These are phyloP conservation scores for Branchellion lobata DNA, from an alignment of 2,888 invertebrate genomes.

Conservation along the genomic window DNA sequence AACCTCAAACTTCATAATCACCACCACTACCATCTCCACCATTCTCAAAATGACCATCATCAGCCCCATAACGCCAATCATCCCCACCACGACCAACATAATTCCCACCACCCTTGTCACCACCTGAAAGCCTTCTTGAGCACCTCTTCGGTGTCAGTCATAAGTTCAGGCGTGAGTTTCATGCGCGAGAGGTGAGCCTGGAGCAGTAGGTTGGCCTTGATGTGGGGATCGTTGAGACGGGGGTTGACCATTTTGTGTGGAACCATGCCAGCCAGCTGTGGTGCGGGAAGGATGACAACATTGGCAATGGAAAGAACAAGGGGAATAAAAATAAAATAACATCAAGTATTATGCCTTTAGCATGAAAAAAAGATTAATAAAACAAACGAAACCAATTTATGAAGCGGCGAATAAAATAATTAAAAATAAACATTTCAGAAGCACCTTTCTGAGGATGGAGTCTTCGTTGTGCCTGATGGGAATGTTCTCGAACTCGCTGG, in stretches of 20 bases:
- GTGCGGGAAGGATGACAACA: constrained; percentile 9
- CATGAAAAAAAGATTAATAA: background rate
- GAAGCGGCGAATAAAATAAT: too few species aligned
- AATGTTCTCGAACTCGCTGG: constrained; percentile 91
- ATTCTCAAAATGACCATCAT: too few species aligned
- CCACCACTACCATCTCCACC: too few species aligned
- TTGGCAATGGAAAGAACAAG: background rate
- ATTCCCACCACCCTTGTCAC: too few species aligned
- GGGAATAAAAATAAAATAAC: background rate
- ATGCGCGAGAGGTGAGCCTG: constrained; percentile 93
- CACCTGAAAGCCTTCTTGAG: constrained; percentile 67
- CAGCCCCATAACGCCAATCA: background rate
- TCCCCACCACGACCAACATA: background rate
- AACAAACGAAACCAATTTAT: too few species aligned
- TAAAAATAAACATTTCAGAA: too few species aligned
- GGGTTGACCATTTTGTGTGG: constrained; percentile 71
- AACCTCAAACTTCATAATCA: too few species aligned
- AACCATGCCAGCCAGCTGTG: constrained; percentile 63
- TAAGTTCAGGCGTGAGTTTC: constrained; percentile 91
- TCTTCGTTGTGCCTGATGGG: constrained; percentile 94
- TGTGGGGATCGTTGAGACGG: constrained; percentile 92
- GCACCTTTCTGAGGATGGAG: constrained; percentile 71
- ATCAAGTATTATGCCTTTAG: background rate
- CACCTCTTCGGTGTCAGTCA: constrained; percentile 89
- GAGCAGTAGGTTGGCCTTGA: constrained; percentile 86